phyloP scores from a whole-genome alignment of 2,113 vertebrate genomes.

The Neodontobutis hainanensis region DNA sequence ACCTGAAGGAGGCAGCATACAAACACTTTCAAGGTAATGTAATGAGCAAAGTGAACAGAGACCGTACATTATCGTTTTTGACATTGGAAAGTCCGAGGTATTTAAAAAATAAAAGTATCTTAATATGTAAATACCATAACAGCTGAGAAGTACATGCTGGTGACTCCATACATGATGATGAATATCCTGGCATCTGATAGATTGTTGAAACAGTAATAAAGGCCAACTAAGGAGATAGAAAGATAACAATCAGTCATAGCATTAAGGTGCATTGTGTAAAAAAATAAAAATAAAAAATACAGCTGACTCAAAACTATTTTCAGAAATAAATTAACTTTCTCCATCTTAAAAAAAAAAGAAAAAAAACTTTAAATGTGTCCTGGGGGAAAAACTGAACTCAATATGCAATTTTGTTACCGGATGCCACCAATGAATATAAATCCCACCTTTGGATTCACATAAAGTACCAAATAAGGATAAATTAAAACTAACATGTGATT shows the following conservation, averaged over 20 bases:
- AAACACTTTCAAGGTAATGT: background rate
- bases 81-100: background rate
- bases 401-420: no score
- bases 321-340: no score
- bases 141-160: constrained; percentile 99
- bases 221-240: constrained; percentile 84
- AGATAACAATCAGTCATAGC: background rate
- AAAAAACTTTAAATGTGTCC: no score
- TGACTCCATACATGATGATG: constrained; percentile 99
- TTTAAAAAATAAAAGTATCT: background rate
- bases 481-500: background rate
- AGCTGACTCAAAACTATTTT: no score
- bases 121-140: constrained; percentile 86
- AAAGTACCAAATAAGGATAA: background rate
- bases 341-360: no score
- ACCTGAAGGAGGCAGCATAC: constrained; percentile 76
- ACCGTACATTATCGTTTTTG: background rate
- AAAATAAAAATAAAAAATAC: background rate
- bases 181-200: constrained; percentile 96
- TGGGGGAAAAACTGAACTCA: no score
- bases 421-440: no score
- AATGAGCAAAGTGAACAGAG: no score
- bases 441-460: no score
- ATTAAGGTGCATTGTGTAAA: background rate
- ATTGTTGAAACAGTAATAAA: constrained; percentile 99